Percentiles rank a stretch among this genome's conserved stretches.
Evolutionary conservation across 2,797 vertebrate species (phyloP).

Genomic region (Xiphophorus birchmanni): DNA sequence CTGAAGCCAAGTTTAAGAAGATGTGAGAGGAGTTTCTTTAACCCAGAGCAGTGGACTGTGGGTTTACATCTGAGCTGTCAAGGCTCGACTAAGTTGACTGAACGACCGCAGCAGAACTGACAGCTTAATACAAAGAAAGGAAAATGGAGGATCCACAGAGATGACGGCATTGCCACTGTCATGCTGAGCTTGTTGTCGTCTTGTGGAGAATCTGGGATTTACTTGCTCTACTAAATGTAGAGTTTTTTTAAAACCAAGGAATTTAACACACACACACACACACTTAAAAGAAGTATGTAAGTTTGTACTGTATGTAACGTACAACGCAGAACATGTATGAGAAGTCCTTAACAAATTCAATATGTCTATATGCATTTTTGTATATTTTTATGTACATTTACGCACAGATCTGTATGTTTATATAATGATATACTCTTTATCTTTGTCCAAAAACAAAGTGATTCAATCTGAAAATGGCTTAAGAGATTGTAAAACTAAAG

Average conservation of each 20-base stretch:
- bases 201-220: conserved; percentile 75
- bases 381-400: conserved; percentile 79
- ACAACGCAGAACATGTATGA: conserved; percentile 68
- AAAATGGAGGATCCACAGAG: conserved; percentile 49
- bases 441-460: conserved; percentile 68
- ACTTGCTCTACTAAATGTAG: conserved; percentile 81
- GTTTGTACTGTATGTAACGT: conserved; percentile 73
- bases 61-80: conserved; percentile 27
- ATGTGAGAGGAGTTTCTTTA: conserved; percentile 18
- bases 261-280: conserved; percentile 53
- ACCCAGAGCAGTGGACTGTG: conserved; percentile 36
- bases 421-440: conserved; percentile 67
- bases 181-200: conserved; percentile 80
- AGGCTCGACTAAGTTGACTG: conserved; percentile 67
- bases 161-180: conserved; percentile 66
- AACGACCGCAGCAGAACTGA: conserved; percentile 57
- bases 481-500: conserved; percentile 77
- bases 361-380: conserved; percentile 79
- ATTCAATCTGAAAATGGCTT: conserved; percentile 69
- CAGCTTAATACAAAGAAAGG: conserved; percentile 79
- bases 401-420: conserved; percentile 71
- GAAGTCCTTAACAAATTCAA: conserved; percentile 72
- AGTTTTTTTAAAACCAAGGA: conserved; percentile 82
- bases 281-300: conserved; percentile 69
- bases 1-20: conserved; percentile 48